A percentile compares a stretch with the other conserved stretches of the same genome.
These are phyloP conservation scores for Bradypus variegatus DNA, from an alignment of 2,797 vertebrate genomes.

Conservation along the genomic window DNA sequence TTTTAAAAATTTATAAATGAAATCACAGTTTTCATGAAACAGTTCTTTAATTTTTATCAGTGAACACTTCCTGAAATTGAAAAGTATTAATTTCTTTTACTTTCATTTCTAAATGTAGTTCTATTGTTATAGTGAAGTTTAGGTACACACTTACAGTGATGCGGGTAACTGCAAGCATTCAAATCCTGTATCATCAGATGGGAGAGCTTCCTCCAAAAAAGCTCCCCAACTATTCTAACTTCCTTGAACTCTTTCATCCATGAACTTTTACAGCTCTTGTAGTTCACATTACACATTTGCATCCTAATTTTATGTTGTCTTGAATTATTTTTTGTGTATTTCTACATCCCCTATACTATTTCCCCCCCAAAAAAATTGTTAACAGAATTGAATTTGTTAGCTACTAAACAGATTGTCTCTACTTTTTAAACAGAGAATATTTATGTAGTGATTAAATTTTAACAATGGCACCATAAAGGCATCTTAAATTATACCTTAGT, in stretches of 20 bases:
- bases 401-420: neutral
- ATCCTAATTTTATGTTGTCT: neutral
- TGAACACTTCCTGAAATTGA: neutral
- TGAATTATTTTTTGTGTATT: neutral
- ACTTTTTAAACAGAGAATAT: conserved; percentile 13
- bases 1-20: neutral
- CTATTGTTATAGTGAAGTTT: neutral
- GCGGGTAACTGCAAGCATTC: neutral
- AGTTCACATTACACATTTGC: neutral
- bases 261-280: neutral
- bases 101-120: neutral
- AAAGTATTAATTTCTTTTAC: neutral
- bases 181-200: neutral
- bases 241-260: neutral
- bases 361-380: neutral
- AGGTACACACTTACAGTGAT: neutral
- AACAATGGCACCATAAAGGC: neutral
- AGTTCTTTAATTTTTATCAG: neutral
- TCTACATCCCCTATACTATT: neutral
- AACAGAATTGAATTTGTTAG: neutral
- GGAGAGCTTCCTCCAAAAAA: neutral
- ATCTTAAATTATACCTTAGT: neutral
- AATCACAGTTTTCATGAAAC: neutral
- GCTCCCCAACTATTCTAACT: neutral
- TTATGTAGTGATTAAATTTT: neutral